Evolutionary conservation across 2,113 vertebrate genomes (phyloP), one percentile per base, ranked within the genome.

Genomic region (Eulacestoma nigropectus): DNA sequence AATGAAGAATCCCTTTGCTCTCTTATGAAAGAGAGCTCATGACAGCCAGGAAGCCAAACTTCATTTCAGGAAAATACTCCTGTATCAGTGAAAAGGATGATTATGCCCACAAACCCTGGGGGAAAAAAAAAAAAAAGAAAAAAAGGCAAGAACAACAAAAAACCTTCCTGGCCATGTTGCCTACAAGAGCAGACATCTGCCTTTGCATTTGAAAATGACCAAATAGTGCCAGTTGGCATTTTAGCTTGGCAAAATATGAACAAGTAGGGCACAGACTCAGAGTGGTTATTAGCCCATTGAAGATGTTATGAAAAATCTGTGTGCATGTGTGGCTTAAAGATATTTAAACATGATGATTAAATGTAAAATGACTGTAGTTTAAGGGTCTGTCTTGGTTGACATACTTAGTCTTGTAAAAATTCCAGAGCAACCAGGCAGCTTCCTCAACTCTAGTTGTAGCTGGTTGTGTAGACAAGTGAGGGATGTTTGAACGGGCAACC

Each of bases 141-240:
- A 35, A n/a, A 29, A 26, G 3, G 10, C 15, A 73, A 50, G 5
- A 52, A 16, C 2, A 63, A 13, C 29, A 41, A 42, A 14, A 11
- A 23, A 2, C 13, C 35, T 77, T 93, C 39, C 42, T 74, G 44
- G 33, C 16, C 74, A 55, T 39, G 33, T 44, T 90, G 63, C 10
- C 30, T 90, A 80, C 72, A 93, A 96, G 56, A 88, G 52, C 55
- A 80, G 91, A 91, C 89, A 94, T 96, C 87, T 95, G 93, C 78
- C 72, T 90, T 77, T 59, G 46, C 15, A 30, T 77, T 67, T 84
- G 72, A 80, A 93, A 92, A 88, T 80, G 33, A 72, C 68, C 95
- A 37, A 32, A 53, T 14, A 37, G 32, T 86, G 82, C 82, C 90
- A 96, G 72, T n/a, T 94, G 92, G 87, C 82, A 81, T 75, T 86